Evolutionary conservation across 2,113 vertebrate genomes (phyloP).

Genomic region (Sapayoa aenigma): DNA sequence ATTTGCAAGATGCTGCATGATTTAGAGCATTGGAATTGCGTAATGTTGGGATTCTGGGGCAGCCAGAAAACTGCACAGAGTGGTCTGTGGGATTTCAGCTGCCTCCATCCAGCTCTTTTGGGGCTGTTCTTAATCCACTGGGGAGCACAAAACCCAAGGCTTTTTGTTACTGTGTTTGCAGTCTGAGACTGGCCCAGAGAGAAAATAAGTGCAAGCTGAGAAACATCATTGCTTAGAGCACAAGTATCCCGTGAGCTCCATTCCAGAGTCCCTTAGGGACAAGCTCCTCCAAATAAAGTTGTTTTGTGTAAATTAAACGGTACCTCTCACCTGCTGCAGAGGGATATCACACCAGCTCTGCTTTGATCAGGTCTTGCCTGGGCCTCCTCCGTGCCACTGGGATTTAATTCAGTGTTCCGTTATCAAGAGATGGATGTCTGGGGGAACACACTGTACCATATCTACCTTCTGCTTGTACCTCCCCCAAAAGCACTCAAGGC

Average conservation of each 20-base stretch:
- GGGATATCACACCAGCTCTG: neutral
- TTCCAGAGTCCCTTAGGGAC: neutral
- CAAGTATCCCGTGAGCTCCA: neutral
- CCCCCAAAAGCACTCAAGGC: neutral
- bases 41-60: neutral
- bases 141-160: neutral
- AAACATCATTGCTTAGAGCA: neutral
- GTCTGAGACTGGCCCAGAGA: neutral
- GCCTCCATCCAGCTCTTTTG: neutral
- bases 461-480: neutral
- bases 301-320: neutral
- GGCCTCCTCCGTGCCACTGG: neutral
- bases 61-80: neutral
- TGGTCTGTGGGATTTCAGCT: neutral
- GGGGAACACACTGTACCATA: neutral
- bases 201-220: neutral
- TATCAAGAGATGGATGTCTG: neutral
- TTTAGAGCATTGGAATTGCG: neutral
- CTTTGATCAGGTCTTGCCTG: neutral
- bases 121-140: neutral
- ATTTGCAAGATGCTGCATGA: constrained; percentile 31
- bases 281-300: neutral
- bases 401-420: neutral
- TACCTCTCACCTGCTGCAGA: neutral
- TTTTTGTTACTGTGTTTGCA: neutral